Conservation (phyloP, 2,113 vertebrate genomes). For the Urocitellus parryii region DNA sequence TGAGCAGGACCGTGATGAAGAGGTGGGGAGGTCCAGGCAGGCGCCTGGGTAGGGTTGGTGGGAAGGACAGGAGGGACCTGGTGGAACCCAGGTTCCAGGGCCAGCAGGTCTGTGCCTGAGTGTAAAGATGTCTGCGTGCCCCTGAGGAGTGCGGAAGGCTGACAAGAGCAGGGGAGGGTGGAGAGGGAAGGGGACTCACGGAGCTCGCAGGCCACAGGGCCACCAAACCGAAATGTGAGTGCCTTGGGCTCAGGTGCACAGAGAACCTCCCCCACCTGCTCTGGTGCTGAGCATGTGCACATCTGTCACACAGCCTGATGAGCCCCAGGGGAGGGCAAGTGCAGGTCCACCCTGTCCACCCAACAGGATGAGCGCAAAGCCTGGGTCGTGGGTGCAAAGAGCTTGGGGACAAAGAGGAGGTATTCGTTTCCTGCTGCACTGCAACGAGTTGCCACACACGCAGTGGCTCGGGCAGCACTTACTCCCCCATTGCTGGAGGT, state of each 20-base stretch:
- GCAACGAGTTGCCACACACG: too few relatives aligned
- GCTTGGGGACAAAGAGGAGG: too few relatives aligned
- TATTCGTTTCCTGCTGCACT: background rate
- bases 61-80: background rate
- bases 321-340: background rate
- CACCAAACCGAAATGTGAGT: background rate
- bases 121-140: accelerated
- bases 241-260: background rate
- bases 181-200: background rate
- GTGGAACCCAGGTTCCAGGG: background rate
- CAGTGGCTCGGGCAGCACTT: background rate
- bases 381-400: background rate
- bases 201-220: background rate
- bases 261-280: too few relatives aligned
- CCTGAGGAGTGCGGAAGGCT: background rate
- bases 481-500: too few relatives aligned
- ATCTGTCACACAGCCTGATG: too few relatives aligned
- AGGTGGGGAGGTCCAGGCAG: background rate
- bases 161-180: background rate
- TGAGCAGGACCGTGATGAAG: background rate
- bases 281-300: accelerated
- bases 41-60: accelerated
- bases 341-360: background rate
- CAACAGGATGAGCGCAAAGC: too few relatives aligned
- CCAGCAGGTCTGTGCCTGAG: background rate